phyloP scores from a whole-genome alignment of 2,888 invertebrate species.

The Heliothis peltigera region DNA sequence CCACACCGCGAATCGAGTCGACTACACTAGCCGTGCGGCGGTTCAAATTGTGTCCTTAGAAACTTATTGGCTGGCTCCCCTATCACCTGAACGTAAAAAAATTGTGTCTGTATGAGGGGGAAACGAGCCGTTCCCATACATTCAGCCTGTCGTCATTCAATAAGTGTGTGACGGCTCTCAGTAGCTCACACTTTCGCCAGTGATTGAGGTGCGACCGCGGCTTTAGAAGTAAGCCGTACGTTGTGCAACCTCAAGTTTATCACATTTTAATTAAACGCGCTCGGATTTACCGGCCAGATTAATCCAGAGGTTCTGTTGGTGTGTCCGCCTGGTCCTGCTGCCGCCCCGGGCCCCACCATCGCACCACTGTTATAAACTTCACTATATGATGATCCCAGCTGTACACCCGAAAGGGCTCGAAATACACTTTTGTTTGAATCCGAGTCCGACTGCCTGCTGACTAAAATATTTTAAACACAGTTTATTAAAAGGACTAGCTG shows the following conservation, averaged over 20 bases:
- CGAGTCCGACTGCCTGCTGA: conserved; percentile 12
- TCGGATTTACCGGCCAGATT: conserved; percentile 77
- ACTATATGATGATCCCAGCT: conserved; percentile 21
- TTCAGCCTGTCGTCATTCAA: neutral
- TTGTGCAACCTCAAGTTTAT: conserved; percentile 78
- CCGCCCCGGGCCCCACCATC: neutral
- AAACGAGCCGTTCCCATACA: no score
- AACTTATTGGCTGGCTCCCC: no score
- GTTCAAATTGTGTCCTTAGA: neutral
- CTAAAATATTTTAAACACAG: neutral
- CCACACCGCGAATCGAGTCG: no score
- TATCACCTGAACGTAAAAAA: no score
- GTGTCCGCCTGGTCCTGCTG: conserved; percentile 26
- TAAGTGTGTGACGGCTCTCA: neutral
- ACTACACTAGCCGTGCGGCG: no score
- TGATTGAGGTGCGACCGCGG: conserved; percentile 32
- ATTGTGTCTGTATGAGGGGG: no score
- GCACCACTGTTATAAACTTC: conserved; percentile 20
- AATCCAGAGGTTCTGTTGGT: conserved; percentile 74
- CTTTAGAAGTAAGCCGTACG: conserved; percentile 59
- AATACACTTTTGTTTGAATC: conserved; percentile 10
- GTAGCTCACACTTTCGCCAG: no score
- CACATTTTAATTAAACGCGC: conserved; percentile 83
- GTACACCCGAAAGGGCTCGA: neutral
- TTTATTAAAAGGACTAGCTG: no score